A percentile compares a stretch with the other conserved stretches of the same genome.
Evolutionary conservation across 2,888 invertebrate genomes (phyloP).

Genomic region (Pammene aurita): DNA sequence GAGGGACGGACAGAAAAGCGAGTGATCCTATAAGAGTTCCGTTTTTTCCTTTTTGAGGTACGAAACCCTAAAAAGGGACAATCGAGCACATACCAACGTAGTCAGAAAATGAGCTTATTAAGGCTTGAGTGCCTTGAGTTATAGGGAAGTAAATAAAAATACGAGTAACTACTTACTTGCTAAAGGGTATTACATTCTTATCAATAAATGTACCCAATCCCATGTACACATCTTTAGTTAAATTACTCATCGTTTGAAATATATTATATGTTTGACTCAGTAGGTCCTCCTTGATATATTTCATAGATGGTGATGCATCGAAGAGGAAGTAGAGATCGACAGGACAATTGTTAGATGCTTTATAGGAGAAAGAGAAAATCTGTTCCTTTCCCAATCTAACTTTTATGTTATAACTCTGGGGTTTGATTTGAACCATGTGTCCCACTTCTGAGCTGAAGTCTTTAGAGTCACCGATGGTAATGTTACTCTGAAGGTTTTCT

Average conservation of each 20-base stretch:
- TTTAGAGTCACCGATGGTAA: background rate
- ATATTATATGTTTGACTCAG: constrained; percentile 12
- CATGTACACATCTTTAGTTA: constrained; percentile 26
- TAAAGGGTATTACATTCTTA: constrained; percentile 29
- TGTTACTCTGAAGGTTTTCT: constrained; percentile 2
- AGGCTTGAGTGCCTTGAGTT: too few species aligned
- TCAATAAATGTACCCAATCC: constrained; percentile 35
- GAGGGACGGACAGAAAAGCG: too few species aligned
- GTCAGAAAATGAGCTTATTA: too few species aligned
- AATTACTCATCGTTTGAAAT: background rate
- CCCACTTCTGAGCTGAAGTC: constrained; percentile 8
- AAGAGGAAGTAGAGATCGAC: constrained; percentile 33
- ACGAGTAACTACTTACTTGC: constrained; percentile 17
- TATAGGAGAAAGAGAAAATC: constrained; percentile 23
- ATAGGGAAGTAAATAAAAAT: too few species aligned
- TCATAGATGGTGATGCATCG: constrained; percentile 22
- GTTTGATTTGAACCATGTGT: constrained; percentile 21
- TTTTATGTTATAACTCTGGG: constrained; percentile 18
- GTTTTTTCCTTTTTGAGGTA: too few species aligned
- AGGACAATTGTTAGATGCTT: constrained; percentile 19
- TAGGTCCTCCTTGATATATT: background rate
- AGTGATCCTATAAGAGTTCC: too few species aligned
- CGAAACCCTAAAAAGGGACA: too few species aligned
- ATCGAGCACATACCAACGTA: too few species aligned
- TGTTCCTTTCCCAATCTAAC: constrained; percentile 16